Evolutionary conservation across 2,797 vertebrate species (phyloP).

Genomic region (Linurgus olivaceus): DNA sequence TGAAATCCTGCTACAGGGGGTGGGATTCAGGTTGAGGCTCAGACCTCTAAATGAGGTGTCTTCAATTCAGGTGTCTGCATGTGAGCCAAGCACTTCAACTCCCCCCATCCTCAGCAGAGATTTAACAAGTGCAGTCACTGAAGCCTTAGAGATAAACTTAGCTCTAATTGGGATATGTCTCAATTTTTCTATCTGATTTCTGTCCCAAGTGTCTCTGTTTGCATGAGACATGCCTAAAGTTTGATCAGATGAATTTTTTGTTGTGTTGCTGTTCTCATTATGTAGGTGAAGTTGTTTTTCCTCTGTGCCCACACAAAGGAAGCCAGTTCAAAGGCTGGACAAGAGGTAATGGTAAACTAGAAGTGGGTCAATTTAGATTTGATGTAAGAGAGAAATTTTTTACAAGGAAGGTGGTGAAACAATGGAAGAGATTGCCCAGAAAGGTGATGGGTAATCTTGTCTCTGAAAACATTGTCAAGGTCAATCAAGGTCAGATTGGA

Average conservation of each 20-base stretch:
- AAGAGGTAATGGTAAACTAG: not conserved
- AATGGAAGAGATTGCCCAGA: not conserved
- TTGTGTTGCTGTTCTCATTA: not conserved
- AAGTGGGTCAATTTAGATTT: fast-evolving
- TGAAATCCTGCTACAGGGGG: not conserved
- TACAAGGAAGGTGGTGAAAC: not conserved
- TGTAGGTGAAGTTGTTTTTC: not conserved
- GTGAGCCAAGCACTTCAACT: not conserved
- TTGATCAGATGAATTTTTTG: not conserved
- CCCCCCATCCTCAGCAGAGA: not conserved
- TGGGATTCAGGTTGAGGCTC: not conserved
- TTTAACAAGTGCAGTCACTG: not conserved
- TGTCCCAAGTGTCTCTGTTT: not conserved
- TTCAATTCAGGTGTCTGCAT: not conserved
- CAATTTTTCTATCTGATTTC: not conserved
- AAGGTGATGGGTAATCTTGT: not conserved
- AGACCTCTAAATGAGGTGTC: not conserved
- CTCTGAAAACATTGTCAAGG: not conserved
- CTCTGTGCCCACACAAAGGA: not conserved
- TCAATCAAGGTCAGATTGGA: not conserved
- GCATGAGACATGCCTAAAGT: not conserved
- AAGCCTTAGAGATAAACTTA: not conserved
- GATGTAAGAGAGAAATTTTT: not conserved
- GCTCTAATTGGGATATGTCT: not conserved
- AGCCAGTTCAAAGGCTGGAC: not conserved